phyloP scores from a whole-genome alignment of 2,888 invertebrate genomes.

The Ferdinandea cuprea region DNA sequence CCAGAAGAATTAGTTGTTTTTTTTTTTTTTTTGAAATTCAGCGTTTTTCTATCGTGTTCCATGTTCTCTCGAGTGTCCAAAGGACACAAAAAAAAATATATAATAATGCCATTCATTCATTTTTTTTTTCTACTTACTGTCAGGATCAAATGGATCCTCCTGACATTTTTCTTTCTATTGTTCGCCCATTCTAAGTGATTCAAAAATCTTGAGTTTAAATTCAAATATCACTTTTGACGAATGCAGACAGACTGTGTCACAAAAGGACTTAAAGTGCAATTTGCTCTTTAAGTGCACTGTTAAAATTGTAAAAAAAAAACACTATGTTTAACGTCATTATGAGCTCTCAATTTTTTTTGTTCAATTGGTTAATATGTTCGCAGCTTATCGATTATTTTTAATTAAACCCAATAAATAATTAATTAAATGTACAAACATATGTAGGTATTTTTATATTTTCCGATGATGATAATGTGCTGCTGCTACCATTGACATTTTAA shows the following conservation, averaged over 20 bases:
- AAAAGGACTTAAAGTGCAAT: conserved; percentile 1
- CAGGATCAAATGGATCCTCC: conserved; percentile 1
- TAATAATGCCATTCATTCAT: too few relatives aligned
- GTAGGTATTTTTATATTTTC: too few relatives aligned
- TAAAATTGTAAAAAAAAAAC: background rate
- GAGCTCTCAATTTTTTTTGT: too few relatives aligned
- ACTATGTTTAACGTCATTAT: too few relatives aligned
- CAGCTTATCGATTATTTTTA: too few relatives aligned
- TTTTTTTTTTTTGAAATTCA: conserved; percentile 2
- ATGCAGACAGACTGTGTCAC: conserved; percentile 3
- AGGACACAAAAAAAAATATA: background rate
- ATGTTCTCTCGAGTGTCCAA: background rate
- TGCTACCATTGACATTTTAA: too few relatives aligned
- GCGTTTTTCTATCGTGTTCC: background rate
- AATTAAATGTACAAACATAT: too few relatives aligned
- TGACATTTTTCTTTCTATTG: background rate
- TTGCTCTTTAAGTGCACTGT: background rate
- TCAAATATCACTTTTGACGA: conserved; percentile 20
- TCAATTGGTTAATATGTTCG: too few relatives aligned
- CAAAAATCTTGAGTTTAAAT: conserved; percentile 5
- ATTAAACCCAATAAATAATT: too few relatives aligned
- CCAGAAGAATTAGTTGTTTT: background rate
- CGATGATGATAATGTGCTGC: too few relatives aligned
- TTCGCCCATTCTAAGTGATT: background rate
- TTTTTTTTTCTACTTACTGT: conserved; percentile 21